Evolutionary conservation across 2,113 vertebrate species (phyloP), one percentile per base, ranked within the genome.

Genomic region (Tragelaphus buxtoni): DNA sequence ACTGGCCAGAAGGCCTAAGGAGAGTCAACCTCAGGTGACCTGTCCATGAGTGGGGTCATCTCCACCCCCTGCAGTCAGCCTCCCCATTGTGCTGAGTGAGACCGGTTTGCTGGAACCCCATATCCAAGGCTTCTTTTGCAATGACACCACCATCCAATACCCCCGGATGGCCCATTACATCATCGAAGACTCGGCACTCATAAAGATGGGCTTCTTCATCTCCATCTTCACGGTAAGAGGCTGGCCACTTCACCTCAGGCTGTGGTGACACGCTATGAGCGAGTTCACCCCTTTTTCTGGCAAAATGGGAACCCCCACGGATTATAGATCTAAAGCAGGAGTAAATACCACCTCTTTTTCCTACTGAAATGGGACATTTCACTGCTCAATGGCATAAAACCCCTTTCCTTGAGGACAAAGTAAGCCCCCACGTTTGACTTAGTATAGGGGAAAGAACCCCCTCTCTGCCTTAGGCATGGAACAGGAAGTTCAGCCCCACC

Each of bases 61-160:
- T 32, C 26, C 20, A 26, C 22, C 35, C 61, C 16, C 45, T 94
- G 82, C 98, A 99, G 99, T 98, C 88, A 99, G 98, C 91, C 98
- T 99, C 90, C 99, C 99, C 49, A 99, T 99, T 98, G 98, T 99
- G 91, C 98, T 98, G 13, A 99, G 99, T 42, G 99, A 99, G 97
- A 90, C 99, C 58, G 97, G 98, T 90, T 96, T 98, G 0, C 98
- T 99, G 81, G 98, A 96, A 12, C 98, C 99, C 0, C 98, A 99
- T 88, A 97, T 51, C 65, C 98, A 98, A 47, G 99, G 99, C 10
- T 99, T 99, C 97, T 99, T 99, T 98, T 99, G 99, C 16, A 98
- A 98, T 10, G 99, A 99, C 94, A 18, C 95, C 93, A 98, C 98
- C 96, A 99, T 99, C 98, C 98, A 95, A 11, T 99, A 99, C 93